Base-by-base conservation (phyloP, 2,113 vertebrate species). In the Falco punctatus region DNA sequence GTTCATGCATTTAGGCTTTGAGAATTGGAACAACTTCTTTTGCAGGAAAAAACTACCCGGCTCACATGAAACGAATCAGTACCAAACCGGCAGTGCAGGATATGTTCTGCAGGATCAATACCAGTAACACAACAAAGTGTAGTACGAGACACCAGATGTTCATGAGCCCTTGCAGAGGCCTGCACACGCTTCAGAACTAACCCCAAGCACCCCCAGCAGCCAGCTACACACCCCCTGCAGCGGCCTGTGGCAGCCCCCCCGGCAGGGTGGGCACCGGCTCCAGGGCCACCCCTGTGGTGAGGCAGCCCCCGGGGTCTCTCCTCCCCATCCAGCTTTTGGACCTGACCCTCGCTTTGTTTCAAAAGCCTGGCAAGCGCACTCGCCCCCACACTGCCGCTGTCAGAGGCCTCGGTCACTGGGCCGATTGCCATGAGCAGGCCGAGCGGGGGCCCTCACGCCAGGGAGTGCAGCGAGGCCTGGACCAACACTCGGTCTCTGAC, bases 341-440 rank as follows among this genome's bases (percentile, higher is more conserved):
- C 4, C 15, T 11, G 30, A 8, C 30, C 13, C 14, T 32, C 0
- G 1, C 55, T 66, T 52, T 65, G 32, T 35, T 54, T 54, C 54
- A 13, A 24, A 21, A 64, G 27, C 55, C 46, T 35, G 38, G 14
- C 42, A 8, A 54, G 28, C 55, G 12, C 51, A 19, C 1, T 3
- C 2, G 4, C 13, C 10, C 38, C 73, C n/a, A 9, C 18, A 26
- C 42, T 13, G 12, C 66, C 6, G 1, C 11, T 33, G 2, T 4
- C 18, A 23, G 21, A 9, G n/a, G 66, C 52, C 32, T 15, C 32
- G 13, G 11, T 27, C 59, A 14, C n/a, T 17, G 35, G 46, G 59
- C 40, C 46, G 10, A 13, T 38, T 26, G 46, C n/a, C 40, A n/a
- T 11, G 46, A 24, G 51, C 22, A 13, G 23, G 40, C 35, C 13